Base-by-base conservation (phyloP, 2,797 vertebrate genomes). In the Percopsis omiscomaycus region DNA sequence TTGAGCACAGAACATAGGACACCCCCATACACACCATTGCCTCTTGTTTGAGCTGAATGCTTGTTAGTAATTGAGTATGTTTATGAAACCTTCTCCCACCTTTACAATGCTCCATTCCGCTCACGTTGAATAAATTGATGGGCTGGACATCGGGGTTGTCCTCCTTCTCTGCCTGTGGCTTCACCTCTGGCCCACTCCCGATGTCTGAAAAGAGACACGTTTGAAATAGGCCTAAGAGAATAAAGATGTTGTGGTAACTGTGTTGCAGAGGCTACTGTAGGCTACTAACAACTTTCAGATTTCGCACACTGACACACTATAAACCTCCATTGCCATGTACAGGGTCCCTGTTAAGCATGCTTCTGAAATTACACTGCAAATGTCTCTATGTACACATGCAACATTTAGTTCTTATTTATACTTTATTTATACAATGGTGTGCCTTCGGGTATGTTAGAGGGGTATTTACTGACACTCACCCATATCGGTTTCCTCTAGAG, bases 401-500 rank as follows among this genome's bases (percentile, higher is more conserved):
- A n/a, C n/a, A n/a, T n/a, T n/a, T n/a, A n/a, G n/a, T n/a, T n/a
- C n/a, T n/a, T n/a, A n/a, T n/a, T 37, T 37, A 37, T 37, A 37
- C 32, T 37, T 5, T 37, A 37, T 37, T 8, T 37, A 5, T 37
- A 37, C 8, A 37, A 37, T 37, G 32, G 32, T 37, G 32, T 37
- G 8, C 5, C 5, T 37, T 37, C 32, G 32, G 22, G 8, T 8
- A 37, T 5, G 5, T 37, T 37, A 37, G 32, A 37, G 32, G 32
- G 8, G 12, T 48, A 48, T 1, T 22, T 4, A n/a, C 47, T 59
- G 49, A 69, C 14, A 85, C 90, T 88, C 75, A 91, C 90, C 81
- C 78, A 74, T 89, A 49, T 68, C 53, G 1, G 78, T 64, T 47
- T 28, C 83, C 32, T 80, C 79, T 45, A 69, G 13, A 53, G 73